Base-by-base conservation (phyloP, 2,113 vertebrate species). In the Hiodon alosoides region DNA sequence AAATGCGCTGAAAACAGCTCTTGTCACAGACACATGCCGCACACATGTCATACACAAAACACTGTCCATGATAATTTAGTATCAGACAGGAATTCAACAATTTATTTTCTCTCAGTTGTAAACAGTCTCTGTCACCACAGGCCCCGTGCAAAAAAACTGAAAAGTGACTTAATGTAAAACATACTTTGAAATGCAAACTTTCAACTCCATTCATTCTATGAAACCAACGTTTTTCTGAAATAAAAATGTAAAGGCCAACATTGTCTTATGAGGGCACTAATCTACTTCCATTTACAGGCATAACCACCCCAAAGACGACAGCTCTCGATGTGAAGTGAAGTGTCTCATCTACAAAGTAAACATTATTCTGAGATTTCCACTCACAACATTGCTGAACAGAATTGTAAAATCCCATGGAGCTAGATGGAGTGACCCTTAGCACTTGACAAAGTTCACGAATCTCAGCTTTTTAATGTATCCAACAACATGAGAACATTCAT, bases 71-170 rank as follows among this genome's bases (percentile, higher is more conserved):
- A 46, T 51, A 31, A 59, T 67, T 59, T 16, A 50, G 64, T n/a
- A 58, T 68, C 65, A 50, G 64, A 16, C 66, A 14, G 73, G 7
- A 17, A 67, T 48, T 31, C 64, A 67, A 59, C 73, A 58, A 14
- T n/a, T 69, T 50, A 67, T 51, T 65, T 52, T 54, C 60, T 50
- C 16, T n/a, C n/a, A 3, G 65, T 61, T 65, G 53, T 67, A 67
- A 75, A 67, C 73, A 66, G 62, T 54, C 53, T 68, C 57, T 50
- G 65, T 67, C 73, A 68, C 73, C 64, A 51, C 53, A 58, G 67
- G 67, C 65, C 73, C 64, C 67, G 65, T n/a, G 64, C 53, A 67
- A 48, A 57, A 57, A 67, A 75, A 58, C 13, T 47, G 73, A 53
- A 54, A 67, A 68, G 54, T 54, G 6, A 13, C 46, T 59, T 75